Evolutionary conservation across 2,113 vertebrate species (phyloP).

Genomic region (Misgurnus mizolepis): DNA sequence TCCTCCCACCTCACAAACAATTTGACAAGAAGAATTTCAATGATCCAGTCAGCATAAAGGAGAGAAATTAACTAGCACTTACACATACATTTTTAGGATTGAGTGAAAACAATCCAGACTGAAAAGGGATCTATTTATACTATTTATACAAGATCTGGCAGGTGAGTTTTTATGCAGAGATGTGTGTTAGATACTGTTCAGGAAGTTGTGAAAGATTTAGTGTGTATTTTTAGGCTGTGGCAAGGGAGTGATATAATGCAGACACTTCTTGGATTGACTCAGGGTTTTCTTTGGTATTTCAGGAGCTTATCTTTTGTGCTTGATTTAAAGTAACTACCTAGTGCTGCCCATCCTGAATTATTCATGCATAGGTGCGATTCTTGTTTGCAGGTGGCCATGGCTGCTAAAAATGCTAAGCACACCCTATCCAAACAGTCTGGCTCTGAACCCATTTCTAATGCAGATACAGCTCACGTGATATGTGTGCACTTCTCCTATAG

Average conservation of each 20-base stretch:
- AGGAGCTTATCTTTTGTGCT: neutral
- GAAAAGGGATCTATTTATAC: slow-evolving; percentile 6
- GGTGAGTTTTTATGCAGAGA: neutral
- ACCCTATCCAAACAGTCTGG: neutral
- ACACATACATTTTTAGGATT: slow-evolving; percentile 12
- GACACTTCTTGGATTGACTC: neutral
- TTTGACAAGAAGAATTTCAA: slow-evolving; percentile 4
- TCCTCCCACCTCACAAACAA: neutral
- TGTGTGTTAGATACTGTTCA: neutral
- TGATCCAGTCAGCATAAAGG: neutral
- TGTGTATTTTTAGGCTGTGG: slow-evolving; percentile 3
- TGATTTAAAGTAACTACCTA: neutral
- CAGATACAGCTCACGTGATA: slow-evolving; percentile 29
- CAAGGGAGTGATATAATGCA: neutral
- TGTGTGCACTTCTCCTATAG: slow-evolving; percentile 8
- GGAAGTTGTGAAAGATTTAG: neutral
- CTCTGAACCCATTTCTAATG: neutral
- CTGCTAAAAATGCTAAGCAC: slow-evolving; percentile 5
- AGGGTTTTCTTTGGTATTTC: neutral
- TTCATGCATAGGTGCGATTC: slow-evolving; percentile 21
- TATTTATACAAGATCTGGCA: too few relatives aligned
- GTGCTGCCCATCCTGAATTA: slow-evolving; percentile 34
- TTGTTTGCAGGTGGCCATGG: neutral
- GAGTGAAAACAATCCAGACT: neutral
- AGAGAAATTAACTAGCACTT: slow-evolving; percentile 4